Conservation (phyloP, 2,797 vertebrate genomes). For the Echeneis naucrates region DNA sequence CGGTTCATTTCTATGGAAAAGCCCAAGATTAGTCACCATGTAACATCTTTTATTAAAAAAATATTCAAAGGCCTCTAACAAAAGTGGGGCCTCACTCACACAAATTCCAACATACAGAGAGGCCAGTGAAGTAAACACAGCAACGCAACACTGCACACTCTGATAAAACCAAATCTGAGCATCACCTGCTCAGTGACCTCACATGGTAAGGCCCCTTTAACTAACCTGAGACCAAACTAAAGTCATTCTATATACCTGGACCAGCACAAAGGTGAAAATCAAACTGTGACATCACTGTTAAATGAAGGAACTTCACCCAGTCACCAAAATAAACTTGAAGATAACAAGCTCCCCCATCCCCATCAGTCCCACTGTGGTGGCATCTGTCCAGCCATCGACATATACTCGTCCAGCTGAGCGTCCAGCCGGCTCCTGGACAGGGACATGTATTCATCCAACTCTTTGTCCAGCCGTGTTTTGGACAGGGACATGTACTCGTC, state of each 20-base stretch:
- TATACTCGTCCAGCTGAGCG: conserved; percentile 60
- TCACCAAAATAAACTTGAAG: background rate
- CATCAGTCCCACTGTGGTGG: conserved; percentile 2
- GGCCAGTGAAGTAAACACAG: conserved; percentile 41
- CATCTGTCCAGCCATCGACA: conserved; percentile 43
- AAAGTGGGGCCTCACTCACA: conserved; percentile 18
- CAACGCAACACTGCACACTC: background rate
- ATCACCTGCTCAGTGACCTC: background rate
- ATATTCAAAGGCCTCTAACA: conserved; percentile 14
- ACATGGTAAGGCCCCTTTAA: too few relatives aligned
- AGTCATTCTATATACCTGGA: background rate
- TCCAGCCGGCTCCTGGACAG: conserved; percentile 40
- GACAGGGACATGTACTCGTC: conserved; percentile 91
- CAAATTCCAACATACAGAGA: conserved; percentile 1
- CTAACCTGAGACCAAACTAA: background rate
- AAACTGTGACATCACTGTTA: background rate
- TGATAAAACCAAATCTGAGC: background rate
- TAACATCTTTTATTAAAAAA: conserved; percentile 14
- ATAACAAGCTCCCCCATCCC: too few relatives aligned
- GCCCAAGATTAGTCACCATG: background rate
- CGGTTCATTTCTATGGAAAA: background rate
- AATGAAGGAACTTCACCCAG: background rate
- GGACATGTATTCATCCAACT: conserved; percentile 69
- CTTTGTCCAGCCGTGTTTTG: conserved; percentile 70
- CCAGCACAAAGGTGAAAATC: background rate